Base-by-base conservation (phyloP, 1,140 invertebrate genomes). In the Caerostris extrusa region DNA sequence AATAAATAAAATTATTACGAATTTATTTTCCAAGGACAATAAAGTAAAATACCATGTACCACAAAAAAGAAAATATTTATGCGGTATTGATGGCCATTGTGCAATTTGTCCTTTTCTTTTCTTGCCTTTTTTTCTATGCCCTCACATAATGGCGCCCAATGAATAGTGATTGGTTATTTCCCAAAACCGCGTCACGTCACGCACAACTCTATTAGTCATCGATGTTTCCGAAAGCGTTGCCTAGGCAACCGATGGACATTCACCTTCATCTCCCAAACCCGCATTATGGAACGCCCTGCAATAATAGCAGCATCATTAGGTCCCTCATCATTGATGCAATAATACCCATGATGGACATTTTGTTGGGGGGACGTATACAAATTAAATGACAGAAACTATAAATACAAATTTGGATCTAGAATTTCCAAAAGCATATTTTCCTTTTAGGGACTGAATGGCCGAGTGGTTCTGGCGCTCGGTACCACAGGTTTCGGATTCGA, bases 161-260 rank as follows among this genome's bases (percentile, higher is more conserved):
- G 82, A 85, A 57, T 85, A 67, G 19, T 92, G 82, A 85, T 77
- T 57, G 61, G 82, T 64, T 85, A 56, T 64, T 92, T 92, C 61
- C 64, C 53, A 67, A 85, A 92, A 19, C n/a, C 60, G 69, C 69
- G 81, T 53, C 82, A 85, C 61, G 57, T 85, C 81, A 92, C 90
- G 90, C 81, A 85, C 50, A 19, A 12, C 60, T 92, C 61, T 92
- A 85, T 92, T 92, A 91, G 71, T 91, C 89, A 91, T 91, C 50
- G 90, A 92, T 92, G 90, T 92, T 92, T 92, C 34, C 60, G 6
- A 60, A 77, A 83, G 34, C 82, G 60, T 92, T 55, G 19, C 81
- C 82, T 60, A 67, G 61, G 90, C 55, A 85, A 92, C 90, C 17
- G 58, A 64, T 92, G 90, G 90, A 86, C 82, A 85, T 82, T 91